Base-by-base conservation (phyloP, 1,140 invertebrate species). In the Ganaspis sp. region DNA sequence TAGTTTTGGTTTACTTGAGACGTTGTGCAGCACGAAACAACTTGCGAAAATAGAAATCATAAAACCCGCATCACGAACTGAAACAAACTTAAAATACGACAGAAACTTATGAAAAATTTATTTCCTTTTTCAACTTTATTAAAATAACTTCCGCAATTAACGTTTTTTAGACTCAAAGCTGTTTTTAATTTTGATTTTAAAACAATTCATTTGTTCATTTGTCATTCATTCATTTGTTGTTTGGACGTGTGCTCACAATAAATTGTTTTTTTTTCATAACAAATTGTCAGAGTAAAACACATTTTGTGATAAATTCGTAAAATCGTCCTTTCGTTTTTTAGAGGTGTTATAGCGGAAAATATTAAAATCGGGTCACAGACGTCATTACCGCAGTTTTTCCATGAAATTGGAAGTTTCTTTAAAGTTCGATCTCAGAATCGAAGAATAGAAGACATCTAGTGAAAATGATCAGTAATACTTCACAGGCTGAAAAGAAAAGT, bases 1-100 rank as follows among this genome's bases (percentile, higher is more conserved):
- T 58, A 58, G 54, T 58, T 58, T 58, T 26, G 19, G 23, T 58
- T 58, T 58, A 58, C 54, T 58, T 29, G 21, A 23, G 54, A 58
- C 53, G 53, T 45, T 12, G 9, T 23, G 11, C 15, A 23, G 19
- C 53, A 58, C 54, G 54, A 58, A 12, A 6, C 23, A 29, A 29
- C 54, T 58, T 58, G 2, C 54, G 54, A 26, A 29, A 29, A 58
- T 58, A 26, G 19, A 58, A 58, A 58, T 58, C 54, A 58, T 58
- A 58, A 58, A 29, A 58, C 12, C 21, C 23, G 9, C 23, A 15
- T 15, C 4, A 45, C 9, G 12, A 45, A 45, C 42, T 58, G 4
- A 58, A 58, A 58, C 23, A 26, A 26, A 58, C 4, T 23, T 4
- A 15, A 26, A 58, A 29, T 58, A 23, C 12, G 23, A 58, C 0